phyloP scores from a whole-genome alignment of 2,113 vertebrate genomes.

The Bungarus multicinctus region DNA sequence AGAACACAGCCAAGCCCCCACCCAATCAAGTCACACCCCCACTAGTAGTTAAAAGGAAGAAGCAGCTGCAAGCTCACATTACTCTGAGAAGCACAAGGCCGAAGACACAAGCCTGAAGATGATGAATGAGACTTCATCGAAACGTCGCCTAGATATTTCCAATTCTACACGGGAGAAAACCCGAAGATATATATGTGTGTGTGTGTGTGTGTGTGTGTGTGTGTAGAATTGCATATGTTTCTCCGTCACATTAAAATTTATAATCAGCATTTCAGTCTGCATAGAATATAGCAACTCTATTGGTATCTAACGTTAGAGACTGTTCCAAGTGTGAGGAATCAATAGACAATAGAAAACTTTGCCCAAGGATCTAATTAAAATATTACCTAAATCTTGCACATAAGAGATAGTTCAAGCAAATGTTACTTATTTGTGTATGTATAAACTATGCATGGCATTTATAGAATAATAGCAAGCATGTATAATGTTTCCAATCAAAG shows the following conservation, averaged over 20 bases:
- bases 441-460: neutral
- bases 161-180: too few species aligned
- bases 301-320: neutral
- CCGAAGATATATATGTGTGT: too few species aligned
- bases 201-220: too few species aligned
- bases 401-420: neutral
- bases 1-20: too few species aligned
- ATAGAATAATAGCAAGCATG: neutral
- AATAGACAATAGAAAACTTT: neutral
- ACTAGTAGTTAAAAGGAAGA: too few species aligned
- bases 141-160: too few species aligned
- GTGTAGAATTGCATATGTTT: neutral
- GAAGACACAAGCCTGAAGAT: too few species aligned
- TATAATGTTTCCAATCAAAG: neutral
- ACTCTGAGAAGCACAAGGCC: too few species aligned
- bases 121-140: too few species aligned
- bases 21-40: too few species aligned
- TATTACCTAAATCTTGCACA: neutral
- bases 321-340: neutral
- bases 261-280: neutral
- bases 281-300: neutral
- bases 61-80: too few species aligned
- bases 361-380: neutral
- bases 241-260: neutral
- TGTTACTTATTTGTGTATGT: neutral